Evolutionary conservation across 1,140 invertebrate species (phyloP).

Genomic region (Mya arenaria): DNA sequence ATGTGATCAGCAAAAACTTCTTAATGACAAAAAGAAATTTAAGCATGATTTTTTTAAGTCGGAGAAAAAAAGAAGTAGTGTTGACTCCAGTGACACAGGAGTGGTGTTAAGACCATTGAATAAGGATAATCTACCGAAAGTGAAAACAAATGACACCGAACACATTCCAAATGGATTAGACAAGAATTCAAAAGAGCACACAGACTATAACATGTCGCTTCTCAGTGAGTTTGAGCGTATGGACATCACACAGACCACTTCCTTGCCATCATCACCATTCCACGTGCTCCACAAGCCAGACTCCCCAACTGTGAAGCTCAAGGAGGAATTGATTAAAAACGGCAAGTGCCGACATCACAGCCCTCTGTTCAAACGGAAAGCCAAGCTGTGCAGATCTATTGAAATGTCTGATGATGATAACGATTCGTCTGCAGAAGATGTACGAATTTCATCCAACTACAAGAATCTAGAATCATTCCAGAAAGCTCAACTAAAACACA

Average conservation of each 20-base stretch:
- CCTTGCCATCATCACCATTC: conserved; percentile 75
- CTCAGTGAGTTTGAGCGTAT: conserved; percentile 50
- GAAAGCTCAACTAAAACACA: conserved; percentile 95
- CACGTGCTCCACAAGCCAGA: conserved; percentile 62
- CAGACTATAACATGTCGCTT: conserved; percentile 15
- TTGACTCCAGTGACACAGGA: neutral
- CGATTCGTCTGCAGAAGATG: conserved; percentile 83
- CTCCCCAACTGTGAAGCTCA: conserved; percentile 63
- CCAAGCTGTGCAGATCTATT: conserved; percentile 81
- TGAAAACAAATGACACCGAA: conserved; percentile 21
- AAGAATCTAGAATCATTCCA: conserved; percentile 96
- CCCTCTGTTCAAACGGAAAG: conserved; percentile 71
- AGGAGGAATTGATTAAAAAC: conserved; percentile 68
- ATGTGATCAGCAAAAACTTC: conserved; percentile 12
- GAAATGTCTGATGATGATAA: conserved; percentile 95
- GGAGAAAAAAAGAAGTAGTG: neutral
- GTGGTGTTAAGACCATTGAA: too few relatives aligned
- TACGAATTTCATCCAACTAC: conserved; percentile 86
- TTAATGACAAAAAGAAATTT: too few relatives aligned
- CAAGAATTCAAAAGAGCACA: neutral
- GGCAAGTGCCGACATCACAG: conserved; percentile 74
- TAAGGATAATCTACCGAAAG: neutral
- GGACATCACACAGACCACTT: conserved; percentile 74
- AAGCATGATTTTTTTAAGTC: neutral
- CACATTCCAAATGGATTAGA: conserved; percentile 21